Conservation (phyloP, 2,888 invertebrate species). For the Linnaemya tessellans region DNA sequence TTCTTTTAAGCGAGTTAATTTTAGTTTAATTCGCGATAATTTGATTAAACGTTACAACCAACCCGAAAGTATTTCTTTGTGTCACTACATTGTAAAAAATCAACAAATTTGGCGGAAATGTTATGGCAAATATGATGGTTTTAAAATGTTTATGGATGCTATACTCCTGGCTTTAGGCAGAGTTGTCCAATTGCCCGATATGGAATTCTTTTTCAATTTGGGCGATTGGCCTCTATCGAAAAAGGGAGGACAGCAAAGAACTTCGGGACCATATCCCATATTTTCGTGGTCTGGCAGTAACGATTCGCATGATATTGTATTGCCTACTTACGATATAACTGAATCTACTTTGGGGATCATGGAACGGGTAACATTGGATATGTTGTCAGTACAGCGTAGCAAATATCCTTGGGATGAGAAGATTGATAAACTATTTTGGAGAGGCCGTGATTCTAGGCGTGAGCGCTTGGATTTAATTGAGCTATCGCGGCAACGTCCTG, state of each 20-base stretch:
- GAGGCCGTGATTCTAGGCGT: slow-evolving; percentile 95
- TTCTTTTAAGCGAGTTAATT: slow-evolving; percentile 88
- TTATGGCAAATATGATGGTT: slow-evolving; percentile 97
- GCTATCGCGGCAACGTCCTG: slow-evolving; percentile 89
- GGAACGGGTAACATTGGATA: slow-evolving; percentile 95
- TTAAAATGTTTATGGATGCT: slow-evolving; percentile 97
- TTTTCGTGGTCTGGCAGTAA: slow-evolving; percentile 98
- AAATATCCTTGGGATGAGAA: slow-evolving; percentile 89
- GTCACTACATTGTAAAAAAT: slow-evolving; percentile 93
- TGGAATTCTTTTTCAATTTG: slow-evolving; percentile 95
- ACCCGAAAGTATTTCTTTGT: slow-evolving; percentile 92
- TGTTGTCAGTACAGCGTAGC: slow-evolving; percentile 93
- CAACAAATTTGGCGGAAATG: slow-evolving; percentile 94
- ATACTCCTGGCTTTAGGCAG: slow-evolving; percentile 91
- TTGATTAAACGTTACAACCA: slow-evolving; percentile 89
- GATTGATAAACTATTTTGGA: slow-evolving; percentile 92
- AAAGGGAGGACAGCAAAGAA: slow-evolving; percentile 82
- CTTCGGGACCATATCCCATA: slow-evolving; percentile 88
- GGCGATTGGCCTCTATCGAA: slow-evolving; percentile 97
- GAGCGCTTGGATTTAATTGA: slow-evolving; percentile 93
- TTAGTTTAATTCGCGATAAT: slow-evolving; percentile 86
- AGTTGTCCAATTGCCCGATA: slow-evolving; percentile 92
- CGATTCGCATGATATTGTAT: slow-evolving; percentile 92
- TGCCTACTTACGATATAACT: slow-evolving; percentile 98
- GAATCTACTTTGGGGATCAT: slow-evolving; percentile 96